Evolutionary conservation across 2,888 invertebrate genomes (phyloP).

Genomic region (Plagodis pulveraria): DNA sequence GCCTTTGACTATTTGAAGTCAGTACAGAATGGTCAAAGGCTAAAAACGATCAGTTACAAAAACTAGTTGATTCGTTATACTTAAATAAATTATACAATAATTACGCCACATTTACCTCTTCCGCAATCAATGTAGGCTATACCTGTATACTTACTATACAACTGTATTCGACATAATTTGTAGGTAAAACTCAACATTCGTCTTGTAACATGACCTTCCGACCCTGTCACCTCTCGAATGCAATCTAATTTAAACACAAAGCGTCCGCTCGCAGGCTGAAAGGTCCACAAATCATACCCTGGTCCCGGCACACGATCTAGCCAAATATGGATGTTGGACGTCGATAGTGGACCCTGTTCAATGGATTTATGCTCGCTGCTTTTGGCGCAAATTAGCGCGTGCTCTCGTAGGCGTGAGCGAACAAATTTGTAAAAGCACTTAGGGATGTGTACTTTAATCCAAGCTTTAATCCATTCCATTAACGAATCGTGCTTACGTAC

Average conservation of each 20-base stretch:
- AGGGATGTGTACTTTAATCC: conserved; percentile 39
- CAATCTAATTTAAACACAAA: conserved; percentile 43
- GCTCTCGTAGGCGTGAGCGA: conserved; percentile 72
- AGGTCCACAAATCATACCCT: conserved; percentile 75
- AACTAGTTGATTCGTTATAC: too few species aligned
- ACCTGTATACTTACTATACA: background rate
- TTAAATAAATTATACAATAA: too few species aligned
- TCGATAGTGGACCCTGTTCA: conserved; percentile 68
- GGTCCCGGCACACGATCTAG: conserved; percentile 69
- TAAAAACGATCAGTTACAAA: too few species aligned
- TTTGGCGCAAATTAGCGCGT: conserved; percentile 79
- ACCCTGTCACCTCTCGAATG: conserved; percentile 41
- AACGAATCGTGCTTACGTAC: background rate
- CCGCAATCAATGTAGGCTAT: too few species aligned
- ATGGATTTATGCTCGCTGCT: conserved; percentile 76
- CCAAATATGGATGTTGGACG: conserved; percentile 72
- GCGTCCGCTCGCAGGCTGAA: conserved; percentile 30
- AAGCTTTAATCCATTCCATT: conserved; percentile 39
- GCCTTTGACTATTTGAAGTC: too few species aligned
- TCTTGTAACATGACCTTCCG: conserved; percentile 31
- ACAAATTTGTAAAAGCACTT: conserved; percentile 66
- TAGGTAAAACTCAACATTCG: conserved; percentile 12
- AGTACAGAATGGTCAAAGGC: too few species aligned
- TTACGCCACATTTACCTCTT: too few species aligned
- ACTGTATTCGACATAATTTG: background rate